phyloP scores from a whole-genome alignment of 2,797 vertebrate genomes.

The Anniella stebbinsi region DNA sequence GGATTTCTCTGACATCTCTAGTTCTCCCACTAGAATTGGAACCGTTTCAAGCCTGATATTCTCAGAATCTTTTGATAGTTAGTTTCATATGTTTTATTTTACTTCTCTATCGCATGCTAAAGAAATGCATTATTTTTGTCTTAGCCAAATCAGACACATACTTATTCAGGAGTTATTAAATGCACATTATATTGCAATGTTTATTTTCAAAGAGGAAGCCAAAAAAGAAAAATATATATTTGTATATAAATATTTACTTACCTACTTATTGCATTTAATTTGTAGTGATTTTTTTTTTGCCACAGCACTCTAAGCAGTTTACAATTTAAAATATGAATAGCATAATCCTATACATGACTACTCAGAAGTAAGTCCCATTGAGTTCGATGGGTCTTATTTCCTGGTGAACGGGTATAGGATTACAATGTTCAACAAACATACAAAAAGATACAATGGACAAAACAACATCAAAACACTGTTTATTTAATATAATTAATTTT shows the following conservation, averaged over 20 bases:
- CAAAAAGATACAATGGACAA: neutral
- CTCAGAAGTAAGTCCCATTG: neutral
- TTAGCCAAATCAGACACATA: neutral
- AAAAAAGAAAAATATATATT: too few relatives aligned
- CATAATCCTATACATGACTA: neutral
- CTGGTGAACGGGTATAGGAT: neutral
- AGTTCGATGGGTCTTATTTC: neutral
- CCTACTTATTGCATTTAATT: neutral
- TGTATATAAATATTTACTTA: neutral
- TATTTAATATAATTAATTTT: constrained; percentile 13
- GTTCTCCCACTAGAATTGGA: neutral
- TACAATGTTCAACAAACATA: neutral
- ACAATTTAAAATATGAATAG: neutral
- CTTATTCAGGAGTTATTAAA: neutral
- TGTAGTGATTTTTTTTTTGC: neutral
- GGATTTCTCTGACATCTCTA: too few relatives aligned
- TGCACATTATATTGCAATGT: neutral
- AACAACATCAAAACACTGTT: neutral
- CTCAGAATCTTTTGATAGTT: neutral
- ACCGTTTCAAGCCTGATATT: neutral
- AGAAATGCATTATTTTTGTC: neutral
- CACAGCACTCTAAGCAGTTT: neutral
- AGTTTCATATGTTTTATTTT: neutral
- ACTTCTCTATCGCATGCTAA: neutral
- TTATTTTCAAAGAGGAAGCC: neutral